phyloP scores from a whole-genome alignment of 1,140 invertebrate genomes.

The Caerostris extrusa region DNA sequence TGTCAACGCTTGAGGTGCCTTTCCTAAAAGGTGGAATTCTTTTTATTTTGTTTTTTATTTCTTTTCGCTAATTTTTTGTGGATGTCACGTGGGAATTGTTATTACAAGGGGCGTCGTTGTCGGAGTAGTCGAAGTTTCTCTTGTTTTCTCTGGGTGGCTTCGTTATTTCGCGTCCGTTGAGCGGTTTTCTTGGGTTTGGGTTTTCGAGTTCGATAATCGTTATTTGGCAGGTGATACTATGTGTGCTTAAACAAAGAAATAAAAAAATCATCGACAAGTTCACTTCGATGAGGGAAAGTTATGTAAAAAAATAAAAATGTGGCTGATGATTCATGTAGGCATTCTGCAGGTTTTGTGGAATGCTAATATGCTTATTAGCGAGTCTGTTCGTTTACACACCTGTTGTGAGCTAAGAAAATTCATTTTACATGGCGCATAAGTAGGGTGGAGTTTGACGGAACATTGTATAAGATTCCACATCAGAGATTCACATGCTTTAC shows the following conservation, averaged over 20 bases:
- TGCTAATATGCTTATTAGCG: too few relatives aligned
- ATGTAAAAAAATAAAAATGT: too few relatives aligned
- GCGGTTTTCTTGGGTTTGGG: not conserved
- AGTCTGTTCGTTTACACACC: too few relatives aligned
- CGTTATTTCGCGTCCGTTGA: constrained; percentile 23
- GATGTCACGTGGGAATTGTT: constrained; percentile 44
- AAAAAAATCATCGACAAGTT: too few relatives aligned
- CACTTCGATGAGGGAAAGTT: too few relatives aligned
- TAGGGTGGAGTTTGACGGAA: too few relatives aligned
- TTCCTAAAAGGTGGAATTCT: constrained; percentile 1
- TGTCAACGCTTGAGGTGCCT: not conserved
- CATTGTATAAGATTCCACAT: too few relatives aligned
- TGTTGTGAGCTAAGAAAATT: too few relatives aligned
- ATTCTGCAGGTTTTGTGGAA: too few relatives aligned
- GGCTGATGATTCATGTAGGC: too few relatives aligned
- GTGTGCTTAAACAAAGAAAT: not conserved
- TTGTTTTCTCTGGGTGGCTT: constrained; percentile 31
- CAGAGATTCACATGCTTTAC: too few relatives aligned
- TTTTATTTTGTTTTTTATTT: not conserved
- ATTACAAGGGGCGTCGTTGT: constrained; percentile 43
- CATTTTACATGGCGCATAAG: too few relatives aligned
- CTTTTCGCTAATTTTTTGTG: constrained; percentile 6
- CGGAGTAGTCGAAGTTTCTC: not conserved
- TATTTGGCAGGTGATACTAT: constrained; percentile 11
- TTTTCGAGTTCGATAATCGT: constrained; percentile 15